Base-by-base conservation (phyloP, 2,113 vertebrate species). In the Lamprotornis superbus region DNA sequence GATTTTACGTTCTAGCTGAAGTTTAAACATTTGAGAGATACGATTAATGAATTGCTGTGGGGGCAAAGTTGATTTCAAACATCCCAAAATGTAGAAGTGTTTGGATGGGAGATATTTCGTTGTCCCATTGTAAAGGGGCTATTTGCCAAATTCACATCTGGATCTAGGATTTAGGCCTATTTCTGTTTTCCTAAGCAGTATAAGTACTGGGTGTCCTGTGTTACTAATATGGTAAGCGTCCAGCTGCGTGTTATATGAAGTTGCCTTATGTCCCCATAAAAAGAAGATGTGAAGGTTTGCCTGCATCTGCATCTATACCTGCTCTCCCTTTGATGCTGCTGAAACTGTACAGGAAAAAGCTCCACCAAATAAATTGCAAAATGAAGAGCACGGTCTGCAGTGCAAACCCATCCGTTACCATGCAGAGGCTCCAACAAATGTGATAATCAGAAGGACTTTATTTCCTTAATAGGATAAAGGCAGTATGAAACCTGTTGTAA, bases 81-180 rank as follows among this genome's bases (percentile, higher is more conserved):
- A 93, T 88, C 94, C 71, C 77, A 71, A 88, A 90, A 52, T 57
- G 65, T 82, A 86, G n/a, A 95, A 93, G 73, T 64, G 85, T 94
- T 96, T 93, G 90, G 64, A 90, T 68, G 18, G 0, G 49, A 78
- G 92, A 46, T 86, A 67, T 71, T 95, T 93, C 0, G 12, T 49
- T 96, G 93, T 83, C 79, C 90, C 37, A 53, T 94, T 71, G 79
- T 88, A 92, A 89, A 87, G 88, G 60, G 69, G 56, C 64, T 93
- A 57, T 81, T 92, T 96, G 95, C 93, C 92, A 97, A 96, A 95
- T 87, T 95, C 93, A 96, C 94, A 97, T 96, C 93, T 96, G 94
- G 93, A 92, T 89, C 73, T 59, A 84, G 94, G 88, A 84, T 87
- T 94, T 78, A 71, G 83, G 42, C 57, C 64, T 74, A 83, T 92